A percentile compares a stretch with the other conserved stretches of the same genome.
phyloP scores from a whole-genome alignment of 1,140 invertebrate genomes.

The Fopius arisanus region DNA sequence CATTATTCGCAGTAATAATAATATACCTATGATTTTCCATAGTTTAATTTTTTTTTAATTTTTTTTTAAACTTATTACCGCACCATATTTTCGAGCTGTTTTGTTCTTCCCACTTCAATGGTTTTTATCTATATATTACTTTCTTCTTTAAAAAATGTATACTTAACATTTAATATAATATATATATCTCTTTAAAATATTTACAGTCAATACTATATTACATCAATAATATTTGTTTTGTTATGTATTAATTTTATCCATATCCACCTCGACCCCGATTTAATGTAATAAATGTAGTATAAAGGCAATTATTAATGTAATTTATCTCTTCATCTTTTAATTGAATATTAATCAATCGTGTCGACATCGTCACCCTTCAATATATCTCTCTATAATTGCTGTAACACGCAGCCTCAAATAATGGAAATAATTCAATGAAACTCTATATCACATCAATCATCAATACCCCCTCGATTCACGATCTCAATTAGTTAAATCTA shows the following conservation, averaged over 20 bases:
- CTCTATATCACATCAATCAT: not conserved
- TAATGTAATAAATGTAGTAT: conserved; percentile 45
- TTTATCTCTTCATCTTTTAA: conserved; percentile 39
- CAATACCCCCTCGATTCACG: not conserved
- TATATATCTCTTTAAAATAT: conserved; percentile 60
- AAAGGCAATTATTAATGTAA: conserved; percentile 65
- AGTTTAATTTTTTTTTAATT: conserved; percentile 12
- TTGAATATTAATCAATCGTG: not conserved
- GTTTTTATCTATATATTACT: conserved; percentile 64
- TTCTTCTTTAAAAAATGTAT: conserved; percentile 65
- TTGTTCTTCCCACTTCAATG: conserved; percentile 42
- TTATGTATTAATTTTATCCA: conserved; percentile 45
- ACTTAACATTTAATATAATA: conserved; percentile 62
- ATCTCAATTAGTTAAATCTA: no score
- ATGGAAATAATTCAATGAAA: no score
- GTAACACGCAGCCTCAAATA: no score
- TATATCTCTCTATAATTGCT: not conserved
- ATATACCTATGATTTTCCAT: conserved; percentile 54
- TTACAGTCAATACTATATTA: conserved; percentile 62
- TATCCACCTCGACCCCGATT: not conserved
- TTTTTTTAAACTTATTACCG: not conserved
- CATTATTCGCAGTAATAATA: conserved; percentile 59
- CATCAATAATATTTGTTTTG: conserved; percentile 52
- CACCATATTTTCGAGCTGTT: conserved; percentile 2
- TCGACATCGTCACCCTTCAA: not conserved